A percentile compares a stretch with the other conserved stretches of the same genome.
Conservation (phyloP, 2,888 invertebrate species). For the Arctia plantaginis region DNA sequence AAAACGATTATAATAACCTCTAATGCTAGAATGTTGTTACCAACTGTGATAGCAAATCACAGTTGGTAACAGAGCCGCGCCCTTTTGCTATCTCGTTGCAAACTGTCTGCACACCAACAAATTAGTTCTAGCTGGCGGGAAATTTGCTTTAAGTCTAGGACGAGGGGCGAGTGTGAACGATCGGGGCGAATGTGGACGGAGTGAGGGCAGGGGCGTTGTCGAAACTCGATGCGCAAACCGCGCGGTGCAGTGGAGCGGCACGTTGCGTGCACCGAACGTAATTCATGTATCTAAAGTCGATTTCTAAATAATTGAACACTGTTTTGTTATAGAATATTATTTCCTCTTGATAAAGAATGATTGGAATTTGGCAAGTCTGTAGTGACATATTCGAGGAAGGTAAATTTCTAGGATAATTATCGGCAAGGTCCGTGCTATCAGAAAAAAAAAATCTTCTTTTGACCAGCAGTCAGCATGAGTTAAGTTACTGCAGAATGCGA, state of each 20-base stretch:
- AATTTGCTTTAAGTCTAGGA: conserved; percentile 5
- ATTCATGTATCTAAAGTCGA: conserved; percentile 31
- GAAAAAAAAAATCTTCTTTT: too few species aligned
- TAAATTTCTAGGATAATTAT: neutral
- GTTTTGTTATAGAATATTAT: neutral
- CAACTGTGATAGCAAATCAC: conserved; percentile 7
- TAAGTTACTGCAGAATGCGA: too few species aligned
- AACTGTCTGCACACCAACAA: conserved; percentile 20
- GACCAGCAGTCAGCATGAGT: too few species aligned
- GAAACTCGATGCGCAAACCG: conserved; percentile 18
- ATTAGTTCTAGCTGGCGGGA: neutral
- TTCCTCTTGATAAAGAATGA: neutral
- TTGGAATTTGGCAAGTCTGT: neutral
- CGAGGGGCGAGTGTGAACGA: neutral
- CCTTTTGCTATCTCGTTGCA: conserved; percentile 27
- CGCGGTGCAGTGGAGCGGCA: conserved; percentile 30
- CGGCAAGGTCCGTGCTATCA: neutral
- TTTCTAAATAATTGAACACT: conserved; percentile 32
- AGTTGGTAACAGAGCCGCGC: conserved; percentile 31
- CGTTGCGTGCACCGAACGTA: conserved; percentile 41
- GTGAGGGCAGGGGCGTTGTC: conserved; percentile 3
- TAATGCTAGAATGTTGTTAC: too few species aligned
- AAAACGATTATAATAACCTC: conserved; percentile 15
- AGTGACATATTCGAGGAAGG: neutral
- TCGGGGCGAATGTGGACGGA: conserved; percentile 1